A percentile compares a stretch with the other conserved stretches of the same genome.
Evolutionary conservation across 2,797 vertebrate genomes (phyloP).

Genomic region (Taenioides sp.): DNA sequence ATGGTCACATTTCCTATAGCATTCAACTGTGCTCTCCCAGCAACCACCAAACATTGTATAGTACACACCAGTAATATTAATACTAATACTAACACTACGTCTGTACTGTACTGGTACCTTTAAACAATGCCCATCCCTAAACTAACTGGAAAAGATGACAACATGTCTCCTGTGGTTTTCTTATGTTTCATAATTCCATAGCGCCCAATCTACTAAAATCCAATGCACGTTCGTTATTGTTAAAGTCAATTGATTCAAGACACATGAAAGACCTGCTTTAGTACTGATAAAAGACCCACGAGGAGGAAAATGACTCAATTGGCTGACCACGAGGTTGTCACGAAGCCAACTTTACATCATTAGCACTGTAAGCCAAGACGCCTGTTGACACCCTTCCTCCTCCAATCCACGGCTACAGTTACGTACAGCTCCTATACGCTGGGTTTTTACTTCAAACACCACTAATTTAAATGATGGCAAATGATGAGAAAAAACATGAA

Average conservation of each 20-base stretch:
- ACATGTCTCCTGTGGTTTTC: neutral
- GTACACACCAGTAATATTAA: neutral
- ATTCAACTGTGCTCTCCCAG: too few relatives aligned
- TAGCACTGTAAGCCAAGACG: constrained; percentile 33
- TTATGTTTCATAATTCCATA: neutral
- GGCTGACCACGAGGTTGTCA: constrained; percentile 34
- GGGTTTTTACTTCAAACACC: neutral
- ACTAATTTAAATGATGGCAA: neutral
- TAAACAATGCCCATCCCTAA: neutral
- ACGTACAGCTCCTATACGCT: constrained; percentile 7
- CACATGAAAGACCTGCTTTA: constrained; percentile 26
- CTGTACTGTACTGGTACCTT: neutral
- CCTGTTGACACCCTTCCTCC: constrained; percentile 45
- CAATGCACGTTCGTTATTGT: constrained; percentile 13
- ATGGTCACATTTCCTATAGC: too few relatives aligned
- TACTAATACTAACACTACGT: too few relatives aligned
- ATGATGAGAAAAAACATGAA: neutral
- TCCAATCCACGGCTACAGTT: constrained; percentile 31
- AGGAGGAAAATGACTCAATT: constrained; percentile 42
- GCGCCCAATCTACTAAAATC: neutral
- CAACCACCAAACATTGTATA: too few relatives aligned
- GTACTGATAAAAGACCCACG: constrained; percentile 28
- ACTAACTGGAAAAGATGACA: constrained; percentile 3
- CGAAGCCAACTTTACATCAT: constrained; percentile 45
- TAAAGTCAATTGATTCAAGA: constrained; percentile 7